Evolutionary conservation across 1,140 invertebrate genomes (phyloP), one percentile per base, ranked within the genome.

Genomic region (Leptestheria dahalacensis): DNA sequence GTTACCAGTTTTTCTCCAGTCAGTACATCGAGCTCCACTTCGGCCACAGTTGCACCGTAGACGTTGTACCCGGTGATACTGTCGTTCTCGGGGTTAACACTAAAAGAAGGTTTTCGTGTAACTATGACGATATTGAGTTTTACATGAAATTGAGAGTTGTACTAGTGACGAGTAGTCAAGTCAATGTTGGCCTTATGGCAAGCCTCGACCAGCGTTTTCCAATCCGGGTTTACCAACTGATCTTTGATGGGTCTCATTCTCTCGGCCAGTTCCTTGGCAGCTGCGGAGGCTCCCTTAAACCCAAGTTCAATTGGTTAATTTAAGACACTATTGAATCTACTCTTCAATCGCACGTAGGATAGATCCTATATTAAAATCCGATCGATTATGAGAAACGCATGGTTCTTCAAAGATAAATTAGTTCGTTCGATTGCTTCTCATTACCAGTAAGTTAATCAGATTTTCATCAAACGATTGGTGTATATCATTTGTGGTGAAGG

Each of bases 1-100:
- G 4, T 49, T 41, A 56, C 53, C 21, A 33, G 18, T 26, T 47
- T 55, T 46, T 62, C 50, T 47, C 28, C 53, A 18, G 53, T 56
- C 26, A 56, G 15, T 11, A 56, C 41, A 29, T 56, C 53, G 4
- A 56, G 26, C 33, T 56, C 53, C 23, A 56, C 53, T 56, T 56
- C 3, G 18, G 53, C 33, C 15, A 56, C 59, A 9, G 55, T 29
- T 54, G 48, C 59, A 28, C 23, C 53, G 10, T 56, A 29, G 9
- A 56, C 33, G 53, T 24, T n/a, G 20, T 56, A 56, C 21, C 53
- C 26, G 21, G 21, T 23, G 9, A 56, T 28, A 18, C 24, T 15
- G 41, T 60, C 59, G 2, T 6, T 18, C 3, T 18, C 25, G 25
- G 48, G 12, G 26, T 56, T 15, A 52, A 1, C 20, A 20, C 29